Conservation (phyloP, 2,797 vertebrate genomes). For the Novumbra hubbsi region DNA sequence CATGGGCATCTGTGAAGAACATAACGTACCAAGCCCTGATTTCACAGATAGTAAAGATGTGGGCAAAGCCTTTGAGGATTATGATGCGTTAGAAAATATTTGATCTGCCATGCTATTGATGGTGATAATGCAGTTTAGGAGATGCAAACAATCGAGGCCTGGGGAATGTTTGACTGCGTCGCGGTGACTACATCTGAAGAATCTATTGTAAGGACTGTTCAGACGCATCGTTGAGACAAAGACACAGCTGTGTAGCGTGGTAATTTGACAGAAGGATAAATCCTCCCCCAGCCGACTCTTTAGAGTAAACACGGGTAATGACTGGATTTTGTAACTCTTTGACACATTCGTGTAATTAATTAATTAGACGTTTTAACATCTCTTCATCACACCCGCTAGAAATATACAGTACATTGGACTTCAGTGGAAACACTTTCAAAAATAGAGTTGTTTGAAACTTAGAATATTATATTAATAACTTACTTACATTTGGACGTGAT, state of each 20-base stretch:
- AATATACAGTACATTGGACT: background rate
- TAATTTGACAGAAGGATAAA: background rate
- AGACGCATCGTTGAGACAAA: background rate
- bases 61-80: background rate
- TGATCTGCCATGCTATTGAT: background rate
- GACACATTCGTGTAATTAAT: background rate
- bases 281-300: background rate
- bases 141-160: background rate
- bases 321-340: background rate
- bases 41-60: background rate
- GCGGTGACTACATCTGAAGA: background rate
- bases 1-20: background rate
- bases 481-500: constrained; percentile 66
- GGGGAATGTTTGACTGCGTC: background rate
- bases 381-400: background rate
- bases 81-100: background rate
- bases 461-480: constrained; percentile 68
- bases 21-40: background rate
- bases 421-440: background rate
- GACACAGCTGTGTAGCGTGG: background rate
- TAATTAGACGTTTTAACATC: background rate
- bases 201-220: too few species aligned
- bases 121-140: background rate
- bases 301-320: background rate
- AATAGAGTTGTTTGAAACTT: constrained; percentile 69